phyloP scores from a whole-genome alignment of 2,797 vertebrate genomes.

The Mus caroli region DNA sequence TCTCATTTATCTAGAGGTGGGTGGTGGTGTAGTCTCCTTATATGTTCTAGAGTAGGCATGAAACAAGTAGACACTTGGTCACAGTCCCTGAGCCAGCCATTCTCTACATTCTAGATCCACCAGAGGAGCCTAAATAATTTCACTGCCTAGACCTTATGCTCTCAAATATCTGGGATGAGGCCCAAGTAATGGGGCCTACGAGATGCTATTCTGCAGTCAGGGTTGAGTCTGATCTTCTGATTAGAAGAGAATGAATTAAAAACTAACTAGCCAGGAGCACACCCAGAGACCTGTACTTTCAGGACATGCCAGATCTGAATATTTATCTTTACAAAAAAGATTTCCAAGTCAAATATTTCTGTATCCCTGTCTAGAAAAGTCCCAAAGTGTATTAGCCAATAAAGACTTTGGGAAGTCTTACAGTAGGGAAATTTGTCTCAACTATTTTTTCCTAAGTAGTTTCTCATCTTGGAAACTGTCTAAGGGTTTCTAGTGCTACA shows the following conservation, averaged over 20 bases:
- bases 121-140: neutral
- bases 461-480: neutral
- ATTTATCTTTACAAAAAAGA: neutral
- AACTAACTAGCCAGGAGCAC: neutral
- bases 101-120: neutral
- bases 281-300: neutral
- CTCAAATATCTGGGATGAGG: neutral
- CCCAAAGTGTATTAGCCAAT: neutral
- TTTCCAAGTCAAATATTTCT: constrained; percentile 41
- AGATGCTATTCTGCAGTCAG: neutral
- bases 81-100: neutral
- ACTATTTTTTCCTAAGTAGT: neutral
- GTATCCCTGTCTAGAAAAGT: neutral
- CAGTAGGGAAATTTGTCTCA: neutral
- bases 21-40: neutral
- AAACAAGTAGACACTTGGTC: neutral
- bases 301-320: neutral
- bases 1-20: neutral
- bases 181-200: neutral
- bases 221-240: neutral
- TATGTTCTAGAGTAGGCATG: neutral
- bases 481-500: neutral
- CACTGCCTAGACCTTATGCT: too few species aligned
- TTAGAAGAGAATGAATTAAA: neutral
- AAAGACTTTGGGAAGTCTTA: neutral